These are phyloP conservation scores for Cerastis rubricosa DNA, from an alignment of 2,888 invertebrate genomes.

Conservation along the genomic window DNA sequence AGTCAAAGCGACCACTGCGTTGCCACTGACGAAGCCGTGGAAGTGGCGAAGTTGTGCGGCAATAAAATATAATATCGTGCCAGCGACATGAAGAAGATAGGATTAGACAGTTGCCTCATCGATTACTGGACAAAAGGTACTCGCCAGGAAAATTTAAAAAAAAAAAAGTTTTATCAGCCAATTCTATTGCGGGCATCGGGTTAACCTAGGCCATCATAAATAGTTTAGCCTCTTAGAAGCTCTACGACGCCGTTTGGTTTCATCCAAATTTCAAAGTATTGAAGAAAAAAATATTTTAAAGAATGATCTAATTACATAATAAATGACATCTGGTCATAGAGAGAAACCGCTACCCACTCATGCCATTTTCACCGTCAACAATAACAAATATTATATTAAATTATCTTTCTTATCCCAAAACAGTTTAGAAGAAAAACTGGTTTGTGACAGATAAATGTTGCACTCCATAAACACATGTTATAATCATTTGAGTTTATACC, in stretches of 20 bases:
- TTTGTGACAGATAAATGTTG: slow-evolving; percentile 3
- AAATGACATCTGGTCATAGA: background rate
- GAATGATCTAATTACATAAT: background rate
- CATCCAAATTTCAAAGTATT: too few species aligned
- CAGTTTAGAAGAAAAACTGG: slow-evolving; percentile 7
- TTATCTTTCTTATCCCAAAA: slow-evolving; percentile 16
- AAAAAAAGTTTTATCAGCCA: too few species aligned
- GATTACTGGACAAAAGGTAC: too few species aligned
- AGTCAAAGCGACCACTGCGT: background rate
- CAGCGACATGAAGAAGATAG: background rate
- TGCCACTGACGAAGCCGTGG: background rate
- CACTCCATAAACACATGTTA: background rate
- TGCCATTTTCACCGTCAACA: background rate
- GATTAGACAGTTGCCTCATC: background rate
- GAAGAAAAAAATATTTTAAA: too few species aligned
- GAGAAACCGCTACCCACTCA: background rate
- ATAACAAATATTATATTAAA: slow-evolving; percentile 4
- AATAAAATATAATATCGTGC: background rate
- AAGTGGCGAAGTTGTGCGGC: background rate
- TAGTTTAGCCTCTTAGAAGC: too few species aligned
- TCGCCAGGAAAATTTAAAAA: too few species aligned
- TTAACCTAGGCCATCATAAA: too few species aligned
- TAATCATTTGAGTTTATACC: background rate
- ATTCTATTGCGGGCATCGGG: too few species aligned
- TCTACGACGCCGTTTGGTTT: too few species aligned